Percentiles rank a stretch among this genome's conserved stretches.
These are phyloP conservation scores for Cephus spinipes DNA, from an alignment of 2,888 invertebrate species.

Conservation along the genomic window DNA sequence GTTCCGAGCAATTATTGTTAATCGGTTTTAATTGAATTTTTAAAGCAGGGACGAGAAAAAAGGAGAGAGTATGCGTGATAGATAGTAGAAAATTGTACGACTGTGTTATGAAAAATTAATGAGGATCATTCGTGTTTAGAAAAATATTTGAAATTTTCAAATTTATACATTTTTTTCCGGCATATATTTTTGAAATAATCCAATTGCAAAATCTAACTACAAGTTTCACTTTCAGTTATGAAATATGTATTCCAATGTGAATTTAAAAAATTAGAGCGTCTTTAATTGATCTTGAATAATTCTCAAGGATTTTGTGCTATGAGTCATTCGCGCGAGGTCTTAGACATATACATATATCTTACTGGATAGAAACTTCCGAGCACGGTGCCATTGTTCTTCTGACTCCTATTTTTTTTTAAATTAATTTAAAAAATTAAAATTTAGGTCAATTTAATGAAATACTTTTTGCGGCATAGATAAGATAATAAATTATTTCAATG, in stretches of 20 bases:
- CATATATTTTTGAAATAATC: background rate
- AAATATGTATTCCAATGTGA: background rate
- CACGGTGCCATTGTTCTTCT: background rate
- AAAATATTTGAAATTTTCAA: background rate
- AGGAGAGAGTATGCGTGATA: background rate
- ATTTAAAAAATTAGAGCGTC: background rate
- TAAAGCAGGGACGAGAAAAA: background rate
- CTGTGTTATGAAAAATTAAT: background rate
- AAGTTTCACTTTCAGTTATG: background rate
- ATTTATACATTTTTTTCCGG: background rate
- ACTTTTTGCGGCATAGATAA: background rate
- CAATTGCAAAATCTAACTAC: background rate
- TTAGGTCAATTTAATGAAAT: background rate
- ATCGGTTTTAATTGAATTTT: no score
- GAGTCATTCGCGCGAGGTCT: background rate
- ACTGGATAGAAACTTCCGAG: background rate
- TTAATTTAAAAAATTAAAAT: background rate
- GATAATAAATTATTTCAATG: background rate
- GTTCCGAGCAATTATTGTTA: no score
- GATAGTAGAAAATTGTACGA: background rate
- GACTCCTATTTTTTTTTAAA: background rate
- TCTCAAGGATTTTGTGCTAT: background rate
- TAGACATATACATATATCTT: background rate
- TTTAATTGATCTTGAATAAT: background rate
- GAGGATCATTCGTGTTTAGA: background rate